Base-by-base conservation (phyloP, 2,888 invertebrate genomes). In the Dryococelus australis region DNA sequence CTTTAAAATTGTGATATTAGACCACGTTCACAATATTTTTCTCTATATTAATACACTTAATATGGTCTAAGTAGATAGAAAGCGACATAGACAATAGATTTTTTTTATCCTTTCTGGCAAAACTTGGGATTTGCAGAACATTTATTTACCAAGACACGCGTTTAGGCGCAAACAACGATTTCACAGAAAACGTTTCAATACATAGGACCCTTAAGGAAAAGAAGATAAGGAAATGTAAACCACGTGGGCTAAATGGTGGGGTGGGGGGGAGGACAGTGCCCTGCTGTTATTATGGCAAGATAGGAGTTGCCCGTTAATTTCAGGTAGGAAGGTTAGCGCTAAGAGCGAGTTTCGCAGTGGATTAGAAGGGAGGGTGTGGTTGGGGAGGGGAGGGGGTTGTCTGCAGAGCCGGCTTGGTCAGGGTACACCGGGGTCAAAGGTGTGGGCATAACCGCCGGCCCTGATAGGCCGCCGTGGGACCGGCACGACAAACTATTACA, bases 401-500 rank as follows among this genome's bases (percentile, higher is more conserved):
- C 16, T 1, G 20, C 24, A 24, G 24, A 65, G 65, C 65, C 24
- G 65, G 65, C 2, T 20, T 65, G 24, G 65, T 24, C 65, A 65
- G 0, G 65, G 10, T 65, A 65, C 16, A 10, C n/a, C 8, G 65
- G 65, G 65, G 20, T 20, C 24, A 65, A 65, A 6, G 65, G 20
- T 65, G 65, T 65, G 65, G 65, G 65, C 65, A n/a, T 65, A 65
- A 65, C 65, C 65, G 65, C 65, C 16, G 6, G 65, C 65, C 35
- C 65, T 65, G 65, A 65, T 65, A 65, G 65, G 65, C 65, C 65
- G n/a, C 65, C 65, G 65, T n/a, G 24, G 65, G 65, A n/a, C 65
- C 65, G n/a, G 65, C 65, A 65, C 65, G 65, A 65, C 65, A 65
- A 65, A 65, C 65, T 65, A 65, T 65, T 65, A 65, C 65, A n/a